Evolutionary conservation across 2,888 invertebrate genomes (phyloP), one percentile per base, ranked within the genome.

Genomic region (Silvanus unidentatus): DNA sequence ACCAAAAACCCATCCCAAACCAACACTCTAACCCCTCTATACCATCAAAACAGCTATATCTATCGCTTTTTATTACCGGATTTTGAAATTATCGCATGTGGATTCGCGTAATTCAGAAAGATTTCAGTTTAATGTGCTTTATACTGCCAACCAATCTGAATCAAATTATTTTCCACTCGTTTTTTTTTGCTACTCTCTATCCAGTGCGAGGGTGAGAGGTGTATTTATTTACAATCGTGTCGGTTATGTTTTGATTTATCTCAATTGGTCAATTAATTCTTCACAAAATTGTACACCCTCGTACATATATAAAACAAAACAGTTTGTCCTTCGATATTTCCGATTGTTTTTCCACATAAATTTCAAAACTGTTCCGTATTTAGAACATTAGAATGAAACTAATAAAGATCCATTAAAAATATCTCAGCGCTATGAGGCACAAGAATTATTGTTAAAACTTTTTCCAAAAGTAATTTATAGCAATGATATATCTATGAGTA

Each of bases 381-480:
- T n/a, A n/a, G n/a, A n/a, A n/a, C 53, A 54, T 53, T 57, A 55
- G 57, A 56, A 57, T 48, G 50, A 48, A 51, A 54, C 49, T 56
- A 57, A 57, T 59, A 56, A 54, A 56, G 54, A 46, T 50, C 53
- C 54, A 59, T 59, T 59, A 55, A 49, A 49, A 53, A 53, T 51
- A 53, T 53, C 46, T 53, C 51, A 43, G 47, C 48, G 45, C 52
- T 52, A 51, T 51, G 54, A 49, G 50, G 47, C 54, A 50, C 52
- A 55, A 60, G 63, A 63, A 57, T 63, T 61, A 61, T 62, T 61
- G 63, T 60, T 58, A 55, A 61, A 62, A 63, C 59, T 63, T 62
- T 22, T 22, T 22, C 22, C 4, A 5, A 22, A 22, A 48, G 57
- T 62, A 63, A 60, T 62, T 60, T 62, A 62, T 58, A 48, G 55